phyloP scores from a whole-genome alignment of 2,888 invertebrate species.

The Nineta flava region DNA sequence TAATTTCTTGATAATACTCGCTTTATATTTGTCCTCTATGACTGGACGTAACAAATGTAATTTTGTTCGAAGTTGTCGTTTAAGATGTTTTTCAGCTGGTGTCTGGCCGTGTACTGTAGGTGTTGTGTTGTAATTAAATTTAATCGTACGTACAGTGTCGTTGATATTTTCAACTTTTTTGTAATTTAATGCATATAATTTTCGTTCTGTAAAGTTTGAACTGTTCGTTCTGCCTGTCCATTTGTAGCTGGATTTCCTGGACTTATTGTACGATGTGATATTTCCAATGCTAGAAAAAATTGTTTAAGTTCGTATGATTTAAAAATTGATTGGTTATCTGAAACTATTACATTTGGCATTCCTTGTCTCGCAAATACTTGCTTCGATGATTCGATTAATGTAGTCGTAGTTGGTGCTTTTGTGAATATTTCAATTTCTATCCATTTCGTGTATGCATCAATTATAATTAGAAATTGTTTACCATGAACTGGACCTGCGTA shows the following conservation, averaged over 20 bases:
- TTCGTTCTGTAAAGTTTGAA: conserved; percentile 9
- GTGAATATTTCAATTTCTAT: background rate
- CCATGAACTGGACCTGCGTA: background rate
- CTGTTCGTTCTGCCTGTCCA: conserved; percentile 10
- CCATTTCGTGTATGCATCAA: background rate
- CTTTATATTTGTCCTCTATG: too few relatives aligned
- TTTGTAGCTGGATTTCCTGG: conserved; percentile 12
- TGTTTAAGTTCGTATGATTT: conserved; percentile 13
- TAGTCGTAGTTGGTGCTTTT: background rate
- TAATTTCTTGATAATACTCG: too few relatives aligned
- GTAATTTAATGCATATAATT: background rate
- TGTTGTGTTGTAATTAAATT: background rate
- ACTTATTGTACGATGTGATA: conserved; percentile 8
- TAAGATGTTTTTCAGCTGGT: too few relatives aligned
- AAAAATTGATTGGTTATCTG: conserved; percentile 16
- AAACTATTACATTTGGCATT: conserved; percentile 14
- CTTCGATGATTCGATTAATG: background rate
- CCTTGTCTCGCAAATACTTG: conserved; percentile 15
- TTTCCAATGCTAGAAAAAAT: conserved; percentile 9
- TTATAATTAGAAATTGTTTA: background rate
- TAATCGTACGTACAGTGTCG: background rate
- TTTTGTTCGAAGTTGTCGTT: too few relatives aligned
- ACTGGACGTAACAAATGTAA: too few relatives aligned
- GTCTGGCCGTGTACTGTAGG: too few relatives aligned
- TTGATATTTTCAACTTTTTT: background rate